Base-by-base conservation (phyloP, 2,113 vertebrate genomes). In the Haemorhous mexicanus region DNA sequence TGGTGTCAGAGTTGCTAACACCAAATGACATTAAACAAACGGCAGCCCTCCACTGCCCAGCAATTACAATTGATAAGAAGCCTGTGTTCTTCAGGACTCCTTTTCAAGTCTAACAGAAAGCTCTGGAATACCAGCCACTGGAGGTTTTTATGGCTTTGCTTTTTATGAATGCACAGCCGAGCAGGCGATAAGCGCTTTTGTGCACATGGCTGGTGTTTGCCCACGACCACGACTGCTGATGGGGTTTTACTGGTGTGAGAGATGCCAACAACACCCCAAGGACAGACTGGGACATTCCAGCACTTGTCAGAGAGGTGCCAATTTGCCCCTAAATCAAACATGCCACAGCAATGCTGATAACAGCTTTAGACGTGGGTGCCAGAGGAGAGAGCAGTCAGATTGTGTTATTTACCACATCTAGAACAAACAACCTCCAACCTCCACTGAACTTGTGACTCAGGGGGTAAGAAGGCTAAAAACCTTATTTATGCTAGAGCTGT, bases 231-330 rank as follows among this genome's bases (percentile, higher is more conserved):
- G 72, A 49, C 77, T 94, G 90, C 78, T 94, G 96, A 73, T 94
- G 87, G 75, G 86, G 84, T 28, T 84, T 97, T 94, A 88, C 28
- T 93, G 76, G 92, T 93, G 61, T 87, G 92, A 97, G 92, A 97
- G 94, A 96, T 96, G 94, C 93, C 95, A 97, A 84, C 93, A 89
- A 79, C 91, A 94, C 77, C 66, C 91, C 96, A 97, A 98, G 97
- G 97, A 94, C 97, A 97, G 79, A 63, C 84, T 80, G 93, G 96
- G 95, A 97, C 97, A 97, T 97, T 97, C 96, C 97, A 97, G 92
- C 94, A 85, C 95, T 94, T 95, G 96, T 85, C 94, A 94, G 62
- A 84, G 94, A 94, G 90, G 92, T 97, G 95, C 95, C 92, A 96
- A 10, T 82, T 96, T 96, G 73, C 78, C 89, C 90, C 15, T 84